These are phyloP conservation scores for Siphonodentalium dalli DNA, from an alignment of 2,888 invertebrate genomes.

Conservation along the genomic window DNA sequence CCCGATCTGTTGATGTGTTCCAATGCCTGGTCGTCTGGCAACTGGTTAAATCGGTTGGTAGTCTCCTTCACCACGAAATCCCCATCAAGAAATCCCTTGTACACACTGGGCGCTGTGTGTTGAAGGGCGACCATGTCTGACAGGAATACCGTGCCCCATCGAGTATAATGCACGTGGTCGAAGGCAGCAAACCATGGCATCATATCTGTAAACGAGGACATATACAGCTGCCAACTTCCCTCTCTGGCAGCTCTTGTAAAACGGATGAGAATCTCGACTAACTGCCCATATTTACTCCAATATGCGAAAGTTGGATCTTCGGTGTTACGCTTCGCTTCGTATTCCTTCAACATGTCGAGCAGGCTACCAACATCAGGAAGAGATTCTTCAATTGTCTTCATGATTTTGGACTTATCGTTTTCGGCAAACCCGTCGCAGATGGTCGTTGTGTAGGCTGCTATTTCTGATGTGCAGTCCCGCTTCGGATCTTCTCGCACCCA, in stretches of 20 bases:
- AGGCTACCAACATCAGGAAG: not conserved
- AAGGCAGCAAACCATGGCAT: conserved; percentile 22
- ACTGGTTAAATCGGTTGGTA: conserved; percentile 21
- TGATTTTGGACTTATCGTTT: not conserved
- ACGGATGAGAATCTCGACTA: conserved; percentile 2
- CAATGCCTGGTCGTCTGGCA: conserved; percentile 24
- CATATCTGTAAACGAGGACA: conserved; percentile 22
- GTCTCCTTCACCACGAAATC: conserved; percentile 22
- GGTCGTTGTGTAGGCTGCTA: too few relatives aligned
- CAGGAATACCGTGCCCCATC: conserved; percentile 30
- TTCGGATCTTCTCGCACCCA: too few relatives aligned
- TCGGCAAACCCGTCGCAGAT: too few relatives aligned
- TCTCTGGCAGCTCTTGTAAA: conserved; percentile 24
- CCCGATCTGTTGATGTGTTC: conserved; percentile 23
- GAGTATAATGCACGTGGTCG: conserved; percentile 25
- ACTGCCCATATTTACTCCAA: not conserved
- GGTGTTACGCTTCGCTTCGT: not conserved
- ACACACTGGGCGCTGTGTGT: conserved; percentile 14
- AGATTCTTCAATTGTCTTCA: not conserved
- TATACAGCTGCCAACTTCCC: conserved; percentile 24
- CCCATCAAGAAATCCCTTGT: conserved; percentile 17
- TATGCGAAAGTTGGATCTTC: conserved; percentile 4
- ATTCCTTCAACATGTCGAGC: not conserved
- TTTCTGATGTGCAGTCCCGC: too few relatives aligned
- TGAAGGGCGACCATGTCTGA: conserved; percentile 18